These are phyloP conservation scores for Spicauda simplicius DNA, from an alignment of 2,888 invertebrate species.

Conservation along the genomic window DNA sequence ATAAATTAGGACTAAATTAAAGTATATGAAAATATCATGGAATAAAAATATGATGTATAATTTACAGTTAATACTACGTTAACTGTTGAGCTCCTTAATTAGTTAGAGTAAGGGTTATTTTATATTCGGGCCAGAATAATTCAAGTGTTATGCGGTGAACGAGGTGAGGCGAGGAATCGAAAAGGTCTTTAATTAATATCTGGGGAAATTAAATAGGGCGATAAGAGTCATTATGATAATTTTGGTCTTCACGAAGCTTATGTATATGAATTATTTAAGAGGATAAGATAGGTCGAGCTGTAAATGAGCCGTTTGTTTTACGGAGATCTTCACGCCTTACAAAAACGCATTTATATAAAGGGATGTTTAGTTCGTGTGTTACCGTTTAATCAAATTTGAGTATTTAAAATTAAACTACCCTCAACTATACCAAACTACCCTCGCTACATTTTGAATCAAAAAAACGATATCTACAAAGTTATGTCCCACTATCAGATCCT, in stretches of 20 bases:
- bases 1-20: too few species aligned
- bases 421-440: too few species aligned
- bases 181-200: constrained; percentile 34
- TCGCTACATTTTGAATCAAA: too few species aligned
- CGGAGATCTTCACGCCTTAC: neutral
- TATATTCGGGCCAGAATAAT: constrained; percentile 52
- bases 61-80: neutral
- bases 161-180: constrained; percentile 26
- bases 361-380: too few species aligned
- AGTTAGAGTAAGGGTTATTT: constrained; percentile 1
- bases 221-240: constrained; percentile 34
- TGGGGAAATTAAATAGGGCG: constrained; percentile 28
- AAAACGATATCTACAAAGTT: too few species aligned
- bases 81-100: constrained; percentile 1
- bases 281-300: constrained; percentile 21
- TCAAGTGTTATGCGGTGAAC: constrained; percentile 48
- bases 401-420: too few species aligned
- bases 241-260: constrained; percentile 28
- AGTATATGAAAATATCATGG: too few species aligned
- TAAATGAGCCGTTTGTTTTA: constrained; percentile 27
- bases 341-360: too few species aligned
- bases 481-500: too few species aligned
- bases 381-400: too few species aligned
- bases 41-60: neutral
- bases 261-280: constrained; percentile 25